Percentiles rank a stretch among this genome's conserved stretches.
Evolutionary conservation across 2,797 vertebrate genomes (phyloP).

Genomic region (Myiothlypis coronata): DNA sequence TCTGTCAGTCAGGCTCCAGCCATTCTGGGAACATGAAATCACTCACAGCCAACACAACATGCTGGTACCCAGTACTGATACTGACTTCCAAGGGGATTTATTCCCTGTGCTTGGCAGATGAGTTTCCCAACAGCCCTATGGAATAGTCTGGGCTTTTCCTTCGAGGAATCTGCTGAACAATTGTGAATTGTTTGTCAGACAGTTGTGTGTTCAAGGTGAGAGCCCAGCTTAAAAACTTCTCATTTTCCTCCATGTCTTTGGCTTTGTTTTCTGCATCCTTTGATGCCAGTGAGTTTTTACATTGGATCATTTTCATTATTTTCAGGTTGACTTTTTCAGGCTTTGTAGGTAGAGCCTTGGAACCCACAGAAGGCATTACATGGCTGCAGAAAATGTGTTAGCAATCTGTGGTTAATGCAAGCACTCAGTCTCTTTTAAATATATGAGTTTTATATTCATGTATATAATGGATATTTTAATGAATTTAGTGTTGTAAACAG

Average conservation of each 20-base stretch:
- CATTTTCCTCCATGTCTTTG: background rate
- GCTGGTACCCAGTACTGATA: rapidly evolving
- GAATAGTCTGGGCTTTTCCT: rapidly evolving
- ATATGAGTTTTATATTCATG: background rate
- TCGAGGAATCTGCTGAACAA: background rate
- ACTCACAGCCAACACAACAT: background rate
- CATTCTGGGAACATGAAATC: background rate
- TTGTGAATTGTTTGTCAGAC: background rate
- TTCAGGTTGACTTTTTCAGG: background rate
- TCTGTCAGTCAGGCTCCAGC: background rate
- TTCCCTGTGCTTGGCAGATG: background rate
- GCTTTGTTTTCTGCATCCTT: background rate
- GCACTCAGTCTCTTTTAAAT: background rate
- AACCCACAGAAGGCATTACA: background rate
- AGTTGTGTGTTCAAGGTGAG: background rate
- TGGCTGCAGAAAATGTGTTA: rapidly evolving
- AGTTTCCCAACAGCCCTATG: background rate
- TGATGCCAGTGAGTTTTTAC: background rate
- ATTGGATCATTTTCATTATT: background rate
- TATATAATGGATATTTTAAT: background rate
- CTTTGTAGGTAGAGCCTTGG: background rate
- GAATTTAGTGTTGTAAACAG: background rate
- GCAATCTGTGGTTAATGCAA: background rate
- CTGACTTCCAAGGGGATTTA: background rate
- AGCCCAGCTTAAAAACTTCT: background rate